Conservation (phyloP, 1,140 invertebrate species). For the Camponotus floridanus region DNA sequence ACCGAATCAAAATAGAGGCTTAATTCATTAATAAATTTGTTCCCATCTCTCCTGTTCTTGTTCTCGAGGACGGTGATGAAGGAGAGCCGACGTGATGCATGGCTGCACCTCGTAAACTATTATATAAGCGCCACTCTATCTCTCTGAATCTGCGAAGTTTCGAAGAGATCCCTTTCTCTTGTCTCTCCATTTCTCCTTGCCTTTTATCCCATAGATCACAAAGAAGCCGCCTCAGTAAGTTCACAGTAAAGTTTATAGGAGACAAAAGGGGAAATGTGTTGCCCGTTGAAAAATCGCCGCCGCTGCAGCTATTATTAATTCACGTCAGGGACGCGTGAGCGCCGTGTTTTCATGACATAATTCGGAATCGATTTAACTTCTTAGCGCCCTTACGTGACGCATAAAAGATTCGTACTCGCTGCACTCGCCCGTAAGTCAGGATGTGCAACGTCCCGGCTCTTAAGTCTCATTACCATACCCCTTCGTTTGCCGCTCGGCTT, state of each 20-base stretch:
- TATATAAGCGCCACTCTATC: conserved; percentile 68
- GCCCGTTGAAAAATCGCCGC: conserved; percentile 51
- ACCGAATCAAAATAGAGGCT: conserved; percentile 70
- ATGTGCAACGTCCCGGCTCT: conserved; percentile 58
- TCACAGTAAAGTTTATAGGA: conserved; percentile 48
- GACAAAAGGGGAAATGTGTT: conserved; percentile 53
- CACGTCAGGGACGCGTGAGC: conserved; percentile 13
- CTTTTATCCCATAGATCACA: conserved; percentile 37
- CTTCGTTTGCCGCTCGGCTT: conserved; percentile 61
- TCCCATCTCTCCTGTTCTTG: conserved; percentile 40
- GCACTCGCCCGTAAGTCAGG: conserved; percentile 61
- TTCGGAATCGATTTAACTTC: conserved; percentile 61
- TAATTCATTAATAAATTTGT: conserved; percentile 79
- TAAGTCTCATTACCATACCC: conserved; percentile 74
- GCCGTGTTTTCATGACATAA: conserved; percentile 56
- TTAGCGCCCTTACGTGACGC: conserved; percentile 57
- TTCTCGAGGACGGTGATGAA: conserved; percentile 5
- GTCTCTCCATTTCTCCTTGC: conserved; percentile 32
- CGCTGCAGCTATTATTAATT: conserved; percentile 54
- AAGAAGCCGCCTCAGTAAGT: conserved; percentile 32
- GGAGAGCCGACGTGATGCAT: conserved; percentile 70
- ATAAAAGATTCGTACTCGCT: conserved; percentile 41
- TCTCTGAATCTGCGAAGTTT: conserved; percentile 76
- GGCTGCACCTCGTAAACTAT: conserved; percentile 76
- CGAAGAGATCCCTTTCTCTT: conserved; percentile 63